Percentiles rank a stretch among this genome's conserved stretches.
Conservation (phyloP, 2,797 vertebrate genomes). For the Carcharodon carcharias region DNA sequence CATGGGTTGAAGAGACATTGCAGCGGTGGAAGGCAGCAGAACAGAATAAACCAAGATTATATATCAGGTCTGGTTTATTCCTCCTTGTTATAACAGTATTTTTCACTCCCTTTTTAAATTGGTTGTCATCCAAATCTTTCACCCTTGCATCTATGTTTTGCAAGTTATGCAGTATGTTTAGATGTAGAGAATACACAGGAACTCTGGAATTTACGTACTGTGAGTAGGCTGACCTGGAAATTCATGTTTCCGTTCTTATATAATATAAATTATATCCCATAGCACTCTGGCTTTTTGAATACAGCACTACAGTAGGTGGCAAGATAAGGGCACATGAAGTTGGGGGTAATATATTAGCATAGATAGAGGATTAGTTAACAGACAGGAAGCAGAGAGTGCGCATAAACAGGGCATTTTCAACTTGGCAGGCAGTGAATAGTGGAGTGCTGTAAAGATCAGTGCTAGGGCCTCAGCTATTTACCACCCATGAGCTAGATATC, state of each 20-base stretch:
- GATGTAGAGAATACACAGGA: neutral
- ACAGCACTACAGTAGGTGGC: neutral
- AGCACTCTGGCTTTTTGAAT: neutral
- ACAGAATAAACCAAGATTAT: neutral
- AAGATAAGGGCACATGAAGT: too few relatives aligned
- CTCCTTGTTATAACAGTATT: neutral
- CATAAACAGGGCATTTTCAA: too few relatives aligned
- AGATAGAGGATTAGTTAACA: too few relatives aligned
- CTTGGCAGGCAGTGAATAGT: too few relatives aligned
- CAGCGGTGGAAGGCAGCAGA: neutral
- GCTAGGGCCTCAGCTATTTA: too few relatives aligned
- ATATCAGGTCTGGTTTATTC: neutral
- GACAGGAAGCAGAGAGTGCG: too few relatives aligned
- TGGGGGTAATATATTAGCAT: too few relatives aligned
- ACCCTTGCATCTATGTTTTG: neutral
- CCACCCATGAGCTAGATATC: too few relatives aligned
- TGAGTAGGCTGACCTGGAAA: neutral
- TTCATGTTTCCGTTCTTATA: neutral
- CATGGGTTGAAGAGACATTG: neutral
- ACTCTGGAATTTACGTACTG: neutral
- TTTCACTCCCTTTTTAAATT: neutral
- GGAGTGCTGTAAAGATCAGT: too few relatives aligned
- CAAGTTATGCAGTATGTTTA: neutral
- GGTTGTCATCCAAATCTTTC: neutral
- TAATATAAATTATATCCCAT: neutral